phyloP scores from a whole-genome alignment of 2,797 vertebrate species.

The Urophycis tenuis region DNA sequence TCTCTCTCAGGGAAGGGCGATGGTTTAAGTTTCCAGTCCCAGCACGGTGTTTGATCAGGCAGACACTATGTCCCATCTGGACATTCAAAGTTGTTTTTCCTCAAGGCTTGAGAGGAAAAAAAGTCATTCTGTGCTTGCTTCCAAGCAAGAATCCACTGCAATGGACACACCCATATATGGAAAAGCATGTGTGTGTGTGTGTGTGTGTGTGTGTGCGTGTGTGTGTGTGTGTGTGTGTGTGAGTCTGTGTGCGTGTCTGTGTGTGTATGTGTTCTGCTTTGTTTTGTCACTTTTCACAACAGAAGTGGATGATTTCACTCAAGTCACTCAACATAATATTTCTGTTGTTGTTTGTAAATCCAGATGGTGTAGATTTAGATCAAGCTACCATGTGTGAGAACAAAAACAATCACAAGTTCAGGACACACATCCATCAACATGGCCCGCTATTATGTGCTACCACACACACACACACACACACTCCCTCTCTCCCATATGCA shows the following conservation, averaged over 20 bases:
- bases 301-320: background rate
- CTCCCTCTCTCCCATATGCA: no score
- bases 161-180: slow-evolving; percentile 51
- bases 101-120: background rate
- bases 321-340: background rate
- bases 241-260: no score
- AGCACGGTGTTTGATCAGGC: slow-evolving; percentile 26
- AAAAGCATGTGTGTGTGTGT: background rate
- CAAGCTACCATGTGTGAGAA: no score
- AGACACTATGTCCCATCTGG: no score
- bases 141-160: slow-evolving; percentile 37
- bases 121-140: slow-evolving; percentile 35
- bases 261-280: background rate
- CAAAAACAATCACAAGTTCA: no score
- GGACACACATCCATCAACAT: background rate
- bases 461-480: background rate
- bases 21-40: slow-evolving; percentile 10
- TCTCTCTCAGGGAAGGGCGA: background rate
- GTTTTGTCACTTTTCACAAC: background rate
- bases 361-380: background rate
- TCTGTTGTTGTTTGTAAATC: background rate
- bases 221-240: no score
- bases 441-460: background rate
- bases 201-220: no score
- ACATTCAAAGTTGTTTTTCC: no score